Base-by-base conservation (phyloP, 1,140 invertebrate genomes). In the Neodiprion lecontei region DNA sequence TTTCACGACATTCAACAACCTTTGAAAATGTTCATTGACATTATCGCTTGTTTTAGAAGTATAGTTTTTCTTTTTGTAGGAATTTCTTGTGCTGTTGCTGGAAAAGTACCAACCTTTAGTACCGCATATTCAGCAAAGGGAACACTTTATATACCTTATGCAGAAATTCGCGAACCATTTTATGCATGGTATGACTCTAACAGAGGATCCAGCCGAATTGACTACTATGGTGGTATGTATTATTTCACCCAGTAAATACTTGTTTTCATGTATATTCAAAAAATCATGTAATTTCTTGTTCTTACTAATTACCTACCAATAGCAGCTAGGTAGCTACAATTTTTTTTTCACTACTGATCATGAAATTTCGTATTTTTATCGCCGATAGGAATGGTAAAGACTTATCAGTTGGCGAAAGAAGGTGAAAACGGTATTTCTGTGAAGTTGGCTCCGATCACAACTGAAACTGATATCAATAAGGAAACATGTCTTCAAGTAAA, bases 121-220 rank as follows among this genome's bases (percentile, higher is more conserved):
- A 82, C 89, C 10, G 91, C 91, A 9, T 96, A 96, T 81, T 91
- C 92, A 9, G 92, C 93, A 0, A 93, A 92, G 83, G 96, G 95
- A 65, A 90, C 93, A 9, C 85, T 96, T 53, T 92, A 91, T 78
- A 95, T 99, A 76, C 97, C 97, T 0, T 99, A 98, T 91, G 97
- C 97, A 11, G 97, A 98, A 89, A 93, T 99, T 67, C 88, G 89
- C 12, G 95, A 96, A 85, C 96, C 97, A 7, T 97, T 99, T 84
- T 93, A 92, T 82, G 96, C 95, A 17, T 98, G 95, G 92, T 97
- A 90, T 79, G 96, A 98, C 89, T 90, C 87, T 7, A 88, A 90
- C 12, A 91, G 91, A 76, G 92, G 92, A 73, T 90, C 90, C 69
- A 97, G 96, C 70, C 91, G 97, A 74, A 97, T 99, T 77, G 97